Conservation (phyloP, 2,113 vertebrate genomes). For the Ardeotis arabs region DNA sequence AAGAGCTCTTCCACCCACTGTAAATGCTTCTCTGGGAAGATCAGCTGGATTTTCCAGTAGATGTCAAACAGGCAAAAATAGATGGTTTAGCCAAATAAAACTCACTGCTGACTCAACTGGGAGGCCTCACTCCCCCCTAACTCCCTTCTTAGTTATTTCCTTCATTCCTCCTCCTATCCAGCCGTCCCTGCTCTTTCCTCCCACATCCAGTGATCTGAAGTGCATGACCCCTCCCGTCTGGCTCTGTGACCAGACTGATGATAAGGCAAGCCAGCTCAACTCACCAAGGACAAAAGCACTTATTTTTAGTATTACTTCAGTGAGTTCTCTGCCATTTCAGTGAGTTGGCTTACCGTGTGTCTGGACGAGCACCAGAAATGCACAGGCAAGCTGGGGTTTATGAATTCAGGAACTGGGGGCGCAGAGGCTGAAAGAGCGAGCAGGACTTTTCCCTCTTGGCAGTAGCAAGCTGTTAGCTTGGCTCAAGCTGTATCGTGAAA, state of each 20-base stretch:
- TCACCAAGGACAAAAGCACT: background rate
- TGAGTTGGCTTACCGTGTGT: background rate
- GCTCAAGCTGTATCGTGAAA: background rate
- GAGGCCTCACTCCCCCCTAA: background rate
- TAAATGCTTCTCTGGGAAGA: background rate
- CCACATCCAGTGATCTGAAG: background rate
- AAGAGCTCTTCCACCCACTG: background rate
- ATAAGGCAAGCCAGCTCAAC: background rate
- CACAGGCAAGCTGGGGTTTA: background rate
- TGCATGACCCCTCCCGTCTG: rapidly evolving
- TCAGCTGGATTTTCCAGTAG: background rate
- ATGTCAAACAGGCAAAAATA: background rate
- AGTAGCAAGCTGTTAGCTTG: background rate
- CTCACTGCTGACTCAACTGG: background rate
- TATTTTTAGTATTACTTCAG: background rate
- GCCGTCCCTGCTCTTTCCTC: background rate
- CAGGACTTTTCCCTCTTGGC: background rate
- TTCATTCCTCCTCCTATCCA: background rate
- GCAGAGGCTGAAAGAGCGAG: background rate
- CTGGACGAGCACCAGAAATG: background rate
- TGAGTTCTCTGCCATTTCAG: background rate
- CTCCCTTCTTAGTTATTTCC: background rate
- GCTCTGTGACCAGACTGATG: rapidly evolving
- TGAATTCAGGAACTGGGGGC: background rate
- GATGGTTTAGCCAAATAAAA: background rate